These are phyloP conservation scores for Takifugu flavidus DNA, from an alignment of 2,113 vertebrate species.

Conservation along the genomic window DNA sequence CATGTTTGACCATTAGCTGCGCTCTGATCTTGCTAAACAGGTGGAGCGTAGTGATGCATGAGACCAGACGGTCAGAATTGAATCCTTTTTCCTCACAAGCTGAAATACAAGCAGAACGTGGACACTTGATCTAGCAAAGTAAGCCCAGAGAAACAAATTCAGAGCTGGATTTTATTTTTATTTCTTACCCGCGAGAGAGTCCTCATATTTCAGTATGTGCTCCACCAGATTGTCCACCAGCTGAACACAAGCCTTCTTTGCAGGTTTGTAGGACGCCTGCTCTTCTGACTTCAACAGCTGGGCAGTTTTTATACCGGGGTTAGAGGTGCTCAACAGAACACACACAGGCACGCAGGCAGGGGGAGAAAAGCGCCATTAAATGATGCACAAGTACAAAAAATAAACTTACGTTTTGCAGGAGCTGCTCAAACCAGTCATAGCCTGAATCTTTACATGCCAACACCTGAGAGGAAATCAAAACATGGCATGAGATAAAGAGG, in stretches of 20 bases:
- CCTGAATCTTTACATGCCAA: constrained; percentile 95
- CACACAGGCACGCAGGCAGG: neutral
- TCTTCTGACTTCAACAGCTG: constrained; percentile 95
- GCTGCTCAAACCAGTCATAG: constrained; percentile 98
- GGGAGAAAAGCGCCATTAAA: neutral
- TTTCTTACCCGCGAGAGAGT: constrained; percentile 86
- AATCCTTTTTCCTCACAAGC: constrained; percentile 87
- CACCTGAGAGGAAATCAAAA: constrained; percentile 75
- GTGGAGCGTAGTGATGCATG: constrained; percentile 95
- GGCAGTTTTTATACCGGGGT: constrained; percentile 2
- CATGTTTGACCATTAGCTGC: constrained; percentile 97
- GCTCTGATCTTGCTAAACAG: constrained; percentile 97
- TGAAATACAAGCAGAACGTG: constrained; percentile 27
- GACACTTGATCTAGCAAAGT: neutral
- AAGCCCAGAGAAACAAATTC: neutral
- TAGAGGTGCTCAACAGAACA: constrained; percentile 10
- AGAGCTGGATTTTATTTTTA: neutral
- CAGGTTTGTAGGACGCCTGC: constrained; percentile 94
- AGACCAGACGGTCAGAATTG: constrained; percentile 87
- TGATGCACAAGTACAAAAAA: constrained; percentile 2
- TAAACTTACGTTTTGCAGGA: constrained; percentile 94
- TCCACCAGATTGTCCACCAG: constrained; percentile 97
- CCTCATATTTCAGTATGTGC: constrained; percentile 95
- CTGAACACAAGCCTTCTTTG: constrained; percentile 96
- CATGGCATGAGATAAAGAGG: neutral